phyloP scores from a whole-genome alignment of 2,113 vertebrate genomes.

The Tupaia tana region DNA sequence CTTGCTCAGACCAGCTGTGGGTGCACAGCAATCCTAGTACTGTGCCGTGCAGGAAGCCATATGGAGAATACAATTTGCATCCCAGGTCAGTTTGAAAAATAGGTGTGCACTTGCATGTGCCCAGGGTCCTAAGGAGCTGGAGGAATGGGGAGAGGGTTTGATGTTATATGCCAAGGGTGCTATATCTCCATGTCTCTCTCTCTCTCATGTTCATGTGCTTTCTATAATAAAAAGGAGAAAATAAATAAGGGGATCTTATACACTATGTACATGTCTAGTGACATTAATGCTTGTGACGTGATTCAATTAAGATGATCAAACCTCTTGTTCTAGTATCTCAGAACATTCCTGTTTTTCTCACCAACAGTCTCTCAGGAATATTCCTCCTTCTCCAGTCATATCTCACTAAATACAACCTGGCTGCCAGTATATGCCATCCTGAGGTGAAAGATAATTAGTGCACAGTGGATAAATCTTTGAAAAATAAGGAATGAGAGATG shows the following conservation, averaged over 20 bases:
- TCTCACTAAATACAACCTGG: background rate
- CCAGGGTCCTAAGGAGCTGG: too few relatives aligned
- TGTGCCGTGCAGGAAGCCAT: too few relatives aligned
- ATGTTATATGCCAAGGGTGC: too few relatives aligned
- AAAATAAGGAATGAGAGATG: background rate
- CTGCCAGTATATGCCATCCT: accelerated
- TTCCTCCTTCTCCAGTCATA: accelerated
- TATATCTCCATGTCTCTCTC: too few relatives aligned
- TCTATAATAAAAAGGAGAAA: too few relatives aligned
- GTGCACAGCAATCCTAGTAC: too few relatives aligned
- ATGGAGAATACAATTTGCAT: too few relatives aligned
- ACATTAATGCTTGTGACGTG: background rate
- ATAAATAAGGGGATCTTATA: too few relatives aligned
- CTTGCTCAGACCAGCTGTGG: background rate
- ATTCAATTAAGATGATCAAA: background rate
- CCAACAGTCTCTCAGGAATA: background rate
- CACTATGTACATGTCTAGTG: background rate
- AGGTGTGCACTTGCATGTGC: too few relatives aligned
- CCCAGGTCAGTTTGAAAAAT: too few relatives aligned
- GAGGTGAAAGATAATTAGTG: background rate
- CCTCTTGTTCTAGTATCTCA: background rate
- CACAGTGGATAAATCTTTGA: background rate
- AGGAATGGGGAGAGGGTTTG: too few relatives aligned
- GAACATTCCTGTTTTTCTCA: background rate
- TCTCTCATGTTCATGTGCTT: too few relatives aligned